Conservation (phyloP, 1,140 invertebrate genomes). For the Maniola jurtina region DNA sequence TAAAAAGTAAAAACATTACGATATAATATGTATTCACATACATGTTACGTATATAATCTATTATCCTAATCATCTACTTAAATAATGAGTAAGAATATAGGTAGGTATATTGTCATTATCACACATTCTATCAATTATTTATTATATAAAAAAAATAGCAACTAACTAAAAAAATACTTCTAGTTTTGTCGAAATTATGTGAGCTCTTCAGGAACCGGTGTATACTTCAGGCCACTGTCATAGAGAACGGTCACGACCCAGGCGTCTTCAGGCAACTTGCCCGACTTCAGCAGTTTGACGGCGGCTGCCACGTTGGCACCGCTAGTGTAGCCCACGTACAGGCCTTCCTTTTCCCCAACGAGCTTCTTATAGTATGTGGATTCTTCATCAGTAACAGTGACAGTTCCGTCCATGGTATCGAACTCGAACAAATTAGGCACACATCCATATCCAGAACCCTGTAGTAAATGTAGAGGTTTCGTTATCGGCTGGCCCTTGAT, state of each 20-base stretch:
- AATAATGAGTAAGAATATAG: slow-evolving; percentile 1
- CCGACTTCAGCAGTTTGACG: slow-evolving; percentile 59
- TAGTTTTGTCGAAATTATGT: slow-evolving; percentile 11
- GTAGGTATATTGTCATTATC: background rate
- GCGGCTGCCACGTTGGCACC: slow-evolving; percentile 67
- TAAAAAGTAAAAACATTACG: too few relatives aligned
- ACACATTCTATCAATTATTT: too few relatives aligned
- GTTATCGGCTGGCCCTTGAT: slow-evolving; percentile 60
- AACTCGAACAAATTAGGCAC: slow-evolving; percentile 61
- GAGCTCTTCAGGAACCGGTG: slow-evolving; percentile 31
- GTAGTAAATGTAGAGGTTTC: slow-evolving; percentile 65
- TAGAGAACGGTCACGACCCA: slow-evolving; percentile 67
- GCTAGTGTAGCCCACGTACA: slow-evolving; percentile 70
- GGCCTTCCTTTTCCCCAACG: slow-evolving; percentile 64
- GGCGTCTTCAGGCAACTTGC: slow-evolving; percentile 50
- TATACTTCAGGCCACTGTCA: slow-evolving; percentile 66
- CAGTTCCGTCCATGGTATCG: slow-evolving; percentile 57
- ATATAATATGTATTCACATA: too few relatives aligned
- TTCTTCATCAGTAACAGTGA: slow-evolving; percentile 63
- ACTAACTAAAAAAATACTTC: background rate
- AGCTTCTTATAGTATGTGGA: slow-evolving; percentile 56
- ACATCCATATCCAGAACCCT: slow-evolving; percentile 68
- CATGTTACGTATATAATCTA: too few relatives aligned
- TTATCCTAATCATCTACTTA: too few relatives aligned
- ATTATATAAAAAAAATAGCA: background rate